Evolutionary conservation across 37 sponge, comb jelly and placozoan genomes (phyloP), one percentile per base, ranked within the genome.

Genomic region (Chondrilla cf. caribensis): DNA sequence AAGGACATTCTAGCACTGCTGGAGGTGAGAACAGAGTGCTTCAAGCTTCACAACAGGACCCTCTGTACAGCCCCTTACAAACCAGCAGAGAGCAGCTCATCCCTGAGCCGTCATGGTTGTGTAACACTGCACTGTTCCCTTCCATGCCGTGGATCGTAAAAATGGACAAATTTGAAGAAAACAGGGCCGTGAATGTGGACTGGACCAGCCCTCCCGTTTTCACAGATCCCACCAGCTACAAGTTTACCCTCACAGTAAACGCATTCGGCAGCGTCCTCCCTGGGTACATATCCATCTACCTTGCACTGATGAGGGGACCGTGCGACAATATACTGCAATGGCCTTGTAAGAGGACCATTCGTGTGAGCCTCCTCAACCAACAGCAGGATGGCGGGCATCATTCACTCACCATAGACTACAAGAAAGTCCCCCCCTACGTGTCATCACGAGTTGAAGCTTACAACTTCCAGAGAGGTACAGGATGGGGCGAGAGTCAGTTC

Each of bases 261-360:
- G 2, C 44, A 21, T 36, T 0, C 36, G 76, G 76, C 11, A 42
- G 6, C 3, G 44, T n/a, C 24, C 29, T 32, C 2, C 76, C 29
- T 32, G 64, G 64, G 6, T 38, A 42, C 43, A 18, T 39, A 2
- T 38, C 43, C 1, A n/a, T 39, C 1, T 38, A 8, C 43, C 17
- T 42, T 38, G 76, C 24, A 4, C 76, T 38, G 24, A 73, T 73
- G 76, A 24, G 22, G 24, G 76, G 76, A 40, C 76, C 76, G 21
- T 36, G n/a, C 21, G 76, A 73, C 36, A 39, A 43, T 19, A 39
- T 36, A 5, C 43, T 73, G 43, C 76, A 73, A 9, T 73, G 76
- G 76, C 76, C 76, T 21, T 73, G 31, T 37, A 38, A 40, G 41
- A 6, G 9, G 42, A 73, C 21, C 9, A 17, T 73, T 25, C 21